Conservation (phyloP, 2,888 invertebrate genomes). For the Masnerella sp. region DNA sequence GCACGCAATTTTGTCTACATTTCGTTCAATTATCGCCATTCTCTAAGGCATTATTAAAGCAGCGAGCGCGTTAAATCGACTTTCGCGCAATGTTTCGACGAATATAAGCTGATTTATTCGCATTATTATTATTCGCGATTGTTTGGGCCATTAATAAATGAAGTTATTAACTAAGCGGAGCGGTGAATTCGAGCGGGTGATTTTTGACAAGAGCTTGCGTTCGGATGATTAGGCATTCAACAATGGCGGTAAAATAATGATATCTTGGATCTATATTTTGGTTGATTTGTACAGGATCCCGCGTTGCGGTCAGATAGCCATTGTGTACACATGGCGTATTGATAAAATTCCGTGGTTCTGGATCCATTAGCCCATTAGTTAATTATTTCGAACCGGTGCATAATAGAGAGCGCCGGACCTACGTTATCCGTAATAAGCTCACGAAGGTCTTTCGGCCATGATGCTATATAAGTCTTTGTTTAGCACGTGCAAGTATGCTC, state of each 20-base stretch:
- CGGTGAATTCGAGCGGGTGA: too few relatives aligned
- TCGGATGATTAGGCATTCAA: constrained; percentile 13
- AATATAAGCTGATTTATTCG: too few relatives aligned
- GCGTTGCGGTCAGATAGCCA: constrained; percentile 24
- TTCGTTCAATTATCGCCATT: too few relatives aligned
- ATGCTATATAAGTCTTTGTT: constrained; percentile 53
- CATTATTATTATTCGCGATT: too few relatives aligned
- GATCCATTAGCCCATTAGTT: constrained; percentile 74
- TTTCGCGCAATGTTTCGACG: too few relatives aligned
- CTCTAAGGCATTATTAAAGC: too few relatives aligned
- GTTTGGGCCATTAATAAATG: too few relatives aligned
- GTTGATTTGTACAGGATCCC: constrained; percentile 26
- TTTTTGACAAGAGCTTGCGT: constrained; percentile 7
- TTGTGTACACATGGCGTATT: constrained; percentile 45
- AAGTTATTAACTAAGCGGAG: not conserved
- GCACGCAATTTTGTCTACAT: too few relatives aligned
- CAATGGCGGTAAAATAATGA: constrained; percentile 35
- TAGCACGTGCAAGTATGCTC: constrained; percentile 46
- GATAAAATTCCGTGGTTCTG: constrained; percentile 54
- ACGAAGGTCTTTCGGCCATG: constrained; percentile 53
- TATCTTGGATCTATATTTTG: constrained; percentile 43
- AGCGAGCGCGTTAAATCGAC: too few relatives aligned
- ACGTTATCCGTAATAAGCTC: constrained; percentile 64
- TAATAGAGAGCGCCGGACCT: constrained; percentile 68
- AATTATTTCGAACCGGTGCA: constrained; percentile 72